phyloP scores from a whole-genome alignment of 2,113 vertebrate genomes.

The Brachionichthys hirsutus region DNA sequence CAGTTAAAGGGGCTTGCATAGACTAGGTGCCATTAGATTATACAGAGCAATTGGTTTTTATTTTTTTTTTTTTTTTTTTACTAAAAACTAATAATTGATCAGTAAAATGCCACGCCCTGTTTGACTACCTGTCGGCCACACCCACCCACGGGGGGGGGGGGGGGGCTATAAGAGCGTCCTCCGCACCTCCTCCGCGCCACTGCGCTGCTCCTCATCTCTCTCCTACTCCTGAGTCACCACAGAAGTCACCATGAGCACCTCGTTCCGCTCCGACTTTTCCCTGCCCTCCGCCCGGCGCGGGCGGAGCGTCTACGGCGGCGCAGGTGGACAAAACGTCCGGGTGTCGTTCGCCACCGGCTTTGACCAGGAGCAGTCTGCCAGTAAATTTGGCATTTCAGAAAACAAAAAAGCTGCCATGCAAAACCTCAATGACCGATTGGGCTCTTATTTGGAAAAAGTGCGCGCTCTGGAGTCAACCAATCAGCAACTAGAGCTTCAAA shows the following conservation, averaged over 20 bases:
- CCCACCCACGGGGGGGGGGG: slow-evolving; percentile 13
- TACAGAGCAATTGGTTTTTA: no score
- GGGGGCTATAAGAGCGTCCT: slow-evolving; percentile 39
- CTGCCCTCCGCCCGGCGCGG: slow-evolving; percentile 22
- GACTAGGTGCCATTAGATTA: no score
- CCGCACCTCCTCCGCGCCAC: no score
- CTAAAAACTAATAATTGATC: slow-evolving; percentile 1
- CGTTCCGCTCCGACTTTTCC: slow-evolving; percentile 13
- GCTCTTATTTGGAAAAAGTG: slow-evolving; percentile 77
- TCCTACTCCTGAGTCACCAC: neutral
- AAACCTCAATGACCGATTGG: slow-evolving; percentile 80
- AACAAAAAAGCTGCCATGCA: slow-evolving; percentile 77
- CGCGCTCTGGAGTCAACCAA: slow-evolving; percentile 74
- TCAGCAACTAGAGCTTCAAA: slow-evolving; percentile 70
- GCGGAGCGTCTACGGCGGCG: slow-evolving; percentile 66
- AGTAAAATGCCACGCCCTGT: slow-evolving; percentile 29
- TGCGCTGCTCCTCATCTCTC: no score
- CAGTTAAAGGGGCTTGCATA: no score
- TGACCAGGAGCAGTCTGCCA: neutral
- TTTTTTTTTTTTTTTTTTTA: no score
- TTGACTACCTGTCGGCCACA: slow-evolving; percentile 31
- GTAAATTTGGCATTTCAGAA: neutral
- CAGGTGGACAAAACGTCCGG: slow-evolving; percentile 28
- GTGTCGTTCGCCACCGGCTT: slow-evolving; percentile 58
- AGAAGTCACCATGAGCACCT: slow-evolving; percentile 11